These are phyloP conservation scores for Abscondita cerata DNA, from an alignment of 2,888 invertebrate genomes.

Conservation along the genomic window DNA sequence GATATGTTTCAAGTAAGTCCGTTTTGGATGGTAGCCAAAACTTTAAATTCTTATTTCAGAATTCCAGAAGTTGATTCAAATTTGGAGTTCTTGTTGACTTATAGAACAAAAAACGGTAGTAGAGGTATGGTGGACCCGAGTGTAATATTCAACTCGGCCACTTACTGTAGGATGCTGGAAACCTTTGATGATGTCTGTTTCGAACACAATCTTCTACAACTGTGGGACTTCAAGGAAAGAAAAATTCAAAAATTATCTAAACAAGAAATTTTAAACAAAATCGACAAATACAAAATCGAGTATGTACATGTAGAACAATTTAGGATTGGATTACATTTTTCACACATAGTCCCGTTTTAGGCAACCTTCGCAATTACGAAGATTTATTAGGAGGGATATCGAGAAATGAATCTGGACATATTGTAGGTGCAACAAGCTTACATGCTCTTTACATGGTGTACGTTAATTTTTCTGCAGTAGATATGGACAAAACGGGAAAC, in stretches of 20 bases:
- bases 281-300: slow-evolving; percentile 65
- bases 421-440: slow-evolving; percentile 69
- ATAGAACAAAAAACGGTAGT: slow-evolving; percentile 15
- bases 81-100: slow-evolving; percentile 22
- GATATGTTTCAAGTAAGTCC: slow-evolving; percentile 62
- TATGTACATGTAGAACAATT: slow-evolving; percentile 43
- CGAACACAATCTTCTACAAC: slow-evolving; percentile 70
- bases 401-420: slow-evolving; percentile 66
- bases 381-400: slow-evolving; percentile 68
- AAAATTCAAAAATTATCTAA: slow-evolving; percentile 64
- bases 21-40: neutral
- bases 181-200: slow-evolving; percentile 68
- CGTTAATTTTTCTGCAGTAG: slow-evolving; percentile 72
- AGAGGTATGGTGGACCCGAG: slow-evolving; percentile 60
- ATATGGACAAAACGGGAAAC: slow-evolving; percentile 72
- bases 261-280: slow-evolving; percentile 66
- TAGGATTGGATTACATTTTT: neutral
- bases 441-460: slow-evolving; percentile 69
- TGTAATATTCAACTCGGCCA: slow-evolving; percentile 62
- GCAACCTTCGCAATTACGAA: slow-evolving; percentile 69
- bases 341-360: slow-evolving; percentile 66
- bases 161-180: slow-evolving; percentile 71
- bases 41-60: slow-evolving; percentile 20
- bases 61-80: slow-evolving; percentile 39
- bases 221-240: slow-evolving; percentile 70